Percentiles rank a stretch among this genome's conserved stretches.
Evolutionary conservation across 2,797 vertebrate genomes (phyloP).

Genomic region (Schizopygopsis malacanthus): DNA sequence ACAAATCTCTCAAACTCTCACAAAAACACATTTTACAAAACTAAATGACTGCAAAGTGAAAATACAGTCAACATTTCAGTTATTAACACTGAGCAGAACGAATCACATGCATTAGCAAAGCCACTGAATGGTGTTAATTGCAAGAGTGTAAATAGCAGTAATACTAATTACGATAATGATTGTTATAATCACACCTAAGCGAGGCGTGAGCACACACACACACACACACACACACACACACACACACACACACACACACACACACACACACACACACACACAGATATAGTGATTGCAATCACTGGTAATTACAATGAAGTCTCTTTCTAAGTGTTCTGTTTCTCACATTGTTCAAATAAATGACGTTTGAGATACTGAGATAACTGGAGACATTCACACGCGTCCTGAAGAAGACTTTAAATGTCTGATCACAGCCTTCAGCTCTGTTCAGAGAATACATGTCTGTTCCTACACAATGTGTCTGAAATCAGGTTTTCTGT

Average conservation of each 20-base stretch:
- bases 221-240: slow-evolving; percentile 5
- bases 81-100: not conserved
- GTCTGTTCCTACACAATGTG: not conserved
- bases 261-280: too few species aligned
- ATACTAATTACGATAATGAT: slow-evolving; percentile 76
- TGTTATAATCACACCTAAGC: slow-evolving; percentile 80
- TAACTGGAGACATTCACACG: not conserved
- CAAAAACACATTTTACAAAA: slow-evolving; percentile 5
- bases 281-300: slow-evolving; percentile 79
- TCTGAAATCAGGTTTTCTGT: not conserved
- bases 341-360: slow-evolving; percentile 12
- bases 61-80: not conserved
- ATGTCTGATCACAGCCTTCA: not conserved
- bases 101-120: slow-evolving; percentile 1
- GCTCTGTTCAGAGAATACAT: not conserved
- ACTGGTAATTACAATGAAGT: slow-evolving; percentile 71
- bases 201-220: slow-evolving; percentile 61
- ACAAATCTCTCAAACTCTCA: not conserved
- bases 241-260: not conserved
- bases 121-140: slow-evolving; percentile 46
- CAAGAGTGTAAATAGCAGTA: slow-evolving; percentile 67
- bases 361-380: slow-evolving; percentile 29
- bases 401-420: not conserved
- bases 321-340: slow-evolving; percentile 46
- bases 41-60: not conserved